phyloP scores from a whole-genome alignment of 1,140 invertebrate species.

The Melipona quadrifasciata region DNA sequence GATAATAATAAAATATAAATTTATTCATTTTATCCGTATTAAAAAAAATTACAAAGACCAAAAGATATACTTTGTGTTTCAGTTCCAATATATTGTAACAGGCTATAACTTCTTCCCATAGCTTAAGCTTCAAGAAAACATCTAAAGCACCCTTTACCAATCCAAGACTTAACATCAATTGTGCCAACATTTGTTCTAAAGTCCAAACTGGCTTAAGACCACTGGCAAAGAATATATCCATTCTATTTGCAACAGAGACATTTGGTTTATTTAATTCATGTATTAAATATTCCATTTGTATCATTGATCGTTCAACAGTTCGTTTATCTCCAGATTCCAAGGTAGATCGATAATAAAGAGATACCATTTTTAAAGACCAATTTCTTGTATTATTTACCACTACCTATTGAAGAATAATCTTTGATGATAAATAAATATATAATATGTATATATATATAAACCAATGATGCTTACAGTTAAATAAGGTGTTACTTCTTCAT shows the following conservation, averaged over 20 bases:
- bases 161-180: conserved; percentile 90
- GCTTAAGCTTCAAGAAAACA: conserved; percentile 88
- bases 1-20: conserved; percentile 50
- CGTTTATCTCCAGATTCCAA: conserved; percentile 89
- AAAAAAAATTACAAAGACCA: conserved; percentile 27
- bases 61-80: conserved; percentile 87
- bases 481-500: conserved; percentile 92
- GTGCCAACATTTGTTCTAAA: conserved; percentile 89
- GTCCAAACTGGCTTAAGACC: conserved; percentile 88
- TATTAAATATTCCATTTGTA: conserved; percentile 92
- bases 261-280: conserved; percentile 81
- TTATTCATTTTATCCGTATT: background rate
- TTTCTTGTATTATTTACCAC: conserved; percentile 81
- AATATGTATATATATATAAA: background rate
- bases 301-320: conserved; percentile 92
- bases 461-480: conserved; percentile 83
- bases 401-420: conserved; percentile 57
- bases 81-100: conserved; percentile 94
- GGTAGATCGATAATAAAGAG: conserved; percentile 88
- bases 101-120: conserved; percentile 96
- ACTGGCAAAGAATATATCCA: conserved; percentile 85
- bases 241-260: conserved; percentile 79
- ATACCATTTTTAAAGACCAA: conserved; percentile 87
- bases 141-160: conserved; percentile 93
- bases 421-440: conserved; percentile 1